Base-by-base conservation (phyloP, 2,888 invertebrate species). In the Orthosia incerta region DNA sequence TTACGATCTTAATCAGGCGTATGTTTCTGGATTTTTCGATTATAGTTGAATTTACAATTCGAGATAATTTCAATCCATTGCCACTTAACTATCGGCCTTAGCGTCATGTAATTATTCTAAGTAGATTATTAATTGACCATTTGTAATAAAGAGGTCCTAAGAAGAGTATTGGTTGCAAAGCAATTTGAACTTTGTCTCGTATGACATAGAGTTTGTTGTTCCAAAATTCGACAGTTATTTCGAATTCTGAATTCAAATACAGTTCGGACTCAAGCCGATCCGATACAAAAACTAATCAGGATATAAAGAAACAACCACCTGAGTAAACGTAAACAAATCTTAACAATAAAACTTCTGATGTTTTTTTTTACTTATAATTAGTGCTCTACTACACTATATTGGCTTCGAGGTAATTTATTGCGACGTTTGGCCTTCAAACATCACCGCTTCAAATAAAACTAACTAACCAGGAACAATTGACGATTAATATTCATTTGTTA, bases 401-500 rank as follows among this genome's bases (percentile, higher is more conserved):
- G n/a, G 31, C 45, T 57, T 55, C 55, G 16, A 12, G 12, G 50
- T 71, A 50, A 71, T 73, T 72, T 18, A 65, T 45, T 26, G 48
- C n/a, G 18, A 48, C 46, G 11, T 46, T n/a, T 61, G 51, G 15
- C 82, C 66, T 64, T 82, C 60, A 82, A 76, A 71, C 53, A 45
- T 64, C 66, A 60, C 7, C 3, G 55, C 48, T n/a, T n/a, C n/a
- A 61, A 57, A 63, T 46, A 50, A 67, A 64, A 65, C 26, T 13
- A 71, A 80, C 46, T 56, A 80, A 73, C 63, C 63, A 73, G 66
- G 48, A 83, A 83, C 62, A 51, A 73, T 26, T 15, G 26, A 55
- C n/a, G 12, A 48, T 31, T 15, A 23, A 66, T 68, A 26, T 48
- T 20, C 55, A 46, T 63, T 67, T 48, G 61, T 71, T 53, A 55